Evolutionary conservation across 2,888 invertebrate genomes (phyloP), one percentile per base, ranked within the genome.

Genomic region (Gisinianus flammeolus): DNA sequence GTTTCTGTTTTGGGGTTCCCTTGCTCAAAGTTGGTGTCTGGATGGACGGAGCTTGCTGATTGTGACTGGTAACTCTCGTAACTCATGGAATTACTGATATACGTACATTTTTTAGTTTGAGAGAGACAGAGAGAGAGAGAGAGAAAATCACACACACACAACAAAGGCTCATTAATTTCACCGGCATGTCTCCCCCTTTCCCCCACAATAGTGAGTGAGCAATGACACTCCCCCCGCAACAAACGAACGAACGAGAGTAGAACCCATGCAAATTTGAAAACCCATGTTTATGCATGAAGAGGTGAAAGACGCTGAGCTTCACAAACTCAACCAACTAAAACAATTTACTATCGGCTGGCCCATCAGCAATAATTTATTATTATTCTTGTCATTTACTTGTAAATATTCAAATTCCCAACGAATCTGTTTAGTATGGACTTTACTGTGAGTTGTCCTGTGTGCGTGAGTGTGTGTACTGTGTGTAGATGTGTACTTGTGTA

Each of bases 371-470:
- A 74, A 74, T 74, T 74, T 74, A 74, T 74, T 74, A 74, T 74
- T 44, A 66, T 74, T 74, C 74, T 74, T 74, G 74, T 74, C 74
- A 74, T 74, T 74, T 74, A 28, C 74, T 66, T 66, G 66, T 74
- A 66, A 74, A 74, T 74, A 74, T 74, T 74, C 74, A 74, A 74
- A 74, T 74, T 30, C 74, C 28, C 68, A 44, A 22, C 64, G 16
- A 16, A 64, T 26, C 12, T 62, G 24, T 8, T 62, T 62, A 8
- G 19, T 2, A 8, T 62, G 62, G 2, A 22, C 2, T 8, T 4
- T n/a, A 24, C 24, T 62, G 24, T n/a, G 22, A 10, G 22, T 10
- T 58, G 22, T 58, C n/a, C n/a, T n/a, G n/a, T n/a, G n/a, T n/a
- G n/a, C n/a, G n/a, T n/a, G n/a, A n/a, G n/a, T 44, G 52, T 44